Evolutionary conservation across 2,113 vertebrate species (phyloP).

Genomic region (Phoenicopterus ruber): DNA sequence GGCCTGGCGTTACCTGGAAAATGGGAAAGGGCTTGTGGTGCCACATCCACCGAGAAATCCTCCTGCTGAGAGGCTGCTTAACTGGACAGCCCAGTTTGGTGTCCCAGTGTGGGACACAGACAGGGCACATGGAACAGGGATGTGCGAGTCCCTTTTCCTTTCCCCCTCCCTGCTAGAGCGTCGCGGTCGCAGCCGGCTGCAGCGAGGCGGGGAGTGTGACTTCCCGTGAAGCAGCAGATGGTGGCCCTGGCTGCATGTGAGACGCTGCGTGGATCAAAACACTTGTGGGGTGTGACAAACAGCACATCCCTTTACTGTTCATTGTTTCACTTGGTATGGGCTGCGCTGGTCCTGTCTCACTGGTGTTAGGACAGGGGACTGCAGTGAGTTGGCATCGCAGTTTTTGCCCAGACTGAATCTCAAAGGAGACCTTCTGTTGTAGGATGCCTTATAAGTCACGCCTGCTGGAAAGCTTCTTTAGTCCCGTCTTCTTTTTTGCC

Average conservation of each 20-base stretch:
- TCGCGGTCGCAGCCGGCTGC: neutral
- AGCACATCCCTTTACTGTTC: neutral
- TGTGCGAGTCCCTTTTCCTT: neutral
- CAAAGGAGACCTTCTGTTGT: neutral
- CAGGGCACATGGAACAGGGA: neutral
- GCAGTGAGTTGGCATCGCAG: neutral
- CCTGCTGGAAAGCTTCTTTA: neutral
- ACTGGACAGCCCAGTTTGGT: neutral
- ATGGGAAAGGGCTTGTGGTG: neutral
- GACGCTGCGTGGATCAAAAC: neutral
- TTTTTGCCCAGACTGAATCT: neutral
- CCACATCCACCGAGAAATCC: neutral
- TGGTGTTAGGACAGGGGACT: neutral
- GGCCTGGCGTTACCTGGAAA: neutral
- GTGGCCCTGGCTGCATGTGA: neutral
- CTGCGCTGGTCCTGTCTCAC: neutral
- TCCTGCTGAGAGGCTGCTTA: neutral
- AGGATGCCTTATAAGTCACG: neutral
- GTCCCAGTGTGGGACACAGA: no score
- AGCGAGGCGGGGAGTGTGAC: neutral
- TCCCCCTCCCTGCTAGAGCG: neutral
- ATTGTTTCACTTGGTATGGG: neutral
- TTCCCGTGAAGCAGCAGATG: neutral
- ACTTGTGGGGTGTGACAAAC: neutral
- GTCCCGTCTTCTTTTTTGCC: neutral